These are phyloP conservation scores for Andricus curvator DNA, from an alignment of 2,888 invertebrate genomes.

Conservation along the genomic window DNA sequence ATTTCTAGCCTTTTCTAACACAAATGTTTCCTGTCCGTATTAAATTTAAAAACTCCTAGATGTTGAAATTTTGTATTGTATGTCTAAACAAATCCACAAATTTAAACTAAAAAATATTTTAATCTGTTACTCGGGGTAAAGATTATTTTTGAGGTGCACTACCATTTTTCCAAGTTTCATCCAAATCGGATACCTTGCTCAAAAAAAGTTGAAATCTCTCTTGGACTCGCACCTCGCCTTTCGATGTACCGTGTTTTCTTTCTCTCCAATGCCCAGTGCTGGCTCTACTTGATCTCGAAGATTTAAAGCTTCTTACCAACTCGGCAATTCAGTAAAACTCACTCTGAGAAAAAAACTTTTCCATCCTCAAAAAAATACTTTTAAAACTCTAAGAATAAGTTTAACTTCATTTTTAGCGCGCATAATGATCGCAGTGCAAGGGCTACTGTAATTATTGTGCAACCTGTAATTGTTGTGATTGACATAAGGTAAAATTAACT, in stretches of 20 bases:
- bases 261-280: background rate
- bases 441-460: constrained; percentile 9
- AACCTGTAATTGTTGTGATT: constrained; percentile 8
- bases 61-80: background rate
- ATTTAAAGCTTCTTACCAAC: background rate
- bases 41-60: background rate
- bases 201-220: background rate
- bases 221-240: constrained; percentile 1
- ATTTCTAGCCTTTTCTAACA: too few relatives aligned
- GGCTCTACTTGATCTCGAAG: background rate
- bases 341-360: background rate
- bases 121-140: background rate
- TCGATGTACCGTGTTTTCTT: background rate
- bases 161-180: background rate
- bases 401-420: background rate
- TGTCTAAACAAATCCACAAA: background rate
- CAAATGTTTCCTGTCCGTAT: background rate
- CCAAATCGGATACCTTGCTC: background rate
- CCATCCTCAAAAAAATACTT: background rate
- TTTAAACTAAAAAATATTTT: background rate
- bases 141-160: background rate
- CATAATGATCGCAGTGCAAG: background rate
- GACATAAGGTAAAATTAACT: constrained; percentile 11
- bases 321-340: background rate
- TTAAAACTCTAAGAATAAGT: background rate